These are phyloP conservation scores for Aegithalos caudatus DNA, from an alignment of 2,113 vertebrate genomes.

Conservation along the genomic window DNA sequence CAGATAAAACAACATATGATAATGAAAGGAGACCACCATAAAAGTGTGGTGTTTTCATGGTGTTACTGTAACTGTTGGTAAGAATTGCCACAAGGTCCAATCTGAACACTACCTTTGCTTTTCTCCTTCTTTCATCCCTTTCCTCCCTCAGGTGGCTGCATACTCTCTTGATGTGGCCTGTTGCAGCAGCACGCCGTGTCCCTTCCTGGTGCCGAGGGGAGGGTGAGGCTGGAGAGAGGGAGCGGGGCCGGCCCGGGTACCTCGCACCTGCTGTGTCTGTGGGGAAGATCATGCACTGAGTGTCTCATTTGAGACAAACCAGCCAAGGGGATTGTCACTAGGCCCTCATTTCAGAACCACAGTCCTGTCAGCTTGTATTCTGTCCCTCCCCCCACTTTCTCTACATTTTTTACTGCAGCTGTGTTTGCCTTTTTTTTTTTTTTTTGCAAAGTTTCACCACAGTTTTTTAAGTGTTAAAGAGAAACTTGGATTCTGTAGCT, in stretches of 20 bases:
- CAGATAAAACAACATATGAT: neutral
- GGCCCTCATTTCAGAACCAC: neutral
- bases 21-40: neutral
- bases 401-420: neutral
- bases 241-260: constrained; percentile 65
- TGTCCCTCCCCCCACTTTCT: neutral
- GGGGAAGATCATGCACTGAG: neutral
- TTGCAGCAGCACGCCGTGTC: neutral
- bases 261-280: constrained; percentile 34
- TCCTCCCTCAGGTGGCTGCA: constrained; percentile 40
- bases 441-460: neutral
- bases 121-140: constrained; percentile 47
- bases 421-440: neutral
- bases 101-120: constrained; percentile 62
- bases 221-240: constrained; percentile 78
- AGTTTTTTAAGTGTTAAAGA: neutral
- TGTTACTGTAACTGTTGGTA: neutral
- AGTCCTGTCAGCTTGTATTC: neutral
- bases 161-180: constrained; percentile 29
- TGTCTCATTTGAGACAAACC: neutral
- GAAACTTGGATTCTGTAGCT: neutral
- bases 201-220: constrained; percentile 27
- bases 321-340: neutral
- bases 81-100: neutral
- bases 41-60: neutral